Evolutionary conservation across 2,797 vertebrate species (phyloP).

Genomic region (Mormyrops attenuatus): DNA sequence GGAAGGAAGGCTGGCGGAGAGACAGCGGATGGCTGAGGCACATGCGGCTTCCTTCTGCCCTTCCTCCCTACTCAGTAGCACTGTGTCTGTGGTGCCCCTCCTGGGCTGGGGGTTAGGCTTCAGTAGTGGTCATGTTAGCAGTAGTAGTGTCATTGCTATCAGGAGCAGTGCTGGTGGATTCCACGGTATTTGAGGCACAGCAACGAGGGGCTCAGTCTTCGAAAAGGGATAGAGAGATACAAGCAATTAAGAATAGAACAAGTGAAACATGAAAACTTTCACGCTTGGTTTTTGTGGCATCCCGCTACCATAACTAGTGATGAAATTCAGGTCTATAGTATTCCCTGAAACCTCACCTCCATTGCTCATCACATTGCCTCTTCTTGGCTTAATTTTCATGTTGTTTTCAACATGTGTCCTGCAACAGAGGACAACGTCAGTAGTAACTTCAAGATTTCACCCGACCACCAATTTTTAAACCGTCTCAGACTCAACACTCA

Average conservation of each 20-base stretch:
- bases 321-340: background rate
- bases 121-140: conserved; percentile 61
- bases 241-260: background rate
- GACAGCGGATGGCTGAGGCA: conserved; percentile 61
- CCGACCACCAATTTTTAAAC: background rate
- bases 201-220: conserved; percentile 40
- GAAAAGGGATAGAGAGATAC: background rate
- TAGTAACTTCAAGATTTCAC: background rate
- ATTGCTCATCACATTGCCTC: conserved; percentile 45
- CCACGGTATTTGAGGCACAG: conserved; percentile 43
- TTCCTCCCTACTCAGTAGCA: conserved; percentile 26
- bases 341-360: conserved; percentile 49
- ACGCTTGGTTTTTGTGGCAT: background rate
- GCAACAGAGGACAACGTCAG: conserved; percentile 24
- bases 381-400: conserved; percentile 51
- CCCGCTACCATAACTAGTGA: background rate
- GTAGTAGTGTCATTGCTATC: conserved; percentile 38
- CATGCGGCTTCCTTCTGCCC: conserved; percentile 44
- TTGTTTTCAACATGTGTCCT: conserved; percentile 64
- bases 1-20: conserved; percentile 30
- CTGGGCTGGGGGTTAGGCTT: conserved; percentile 41
- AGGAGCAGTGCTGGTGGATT: conserved; percentile 39
- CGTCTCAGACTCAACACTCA: conserved; percentile 56
- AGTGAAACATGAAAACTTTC: background rate
- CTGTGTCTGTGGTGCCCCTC: conserved; percentile 19